A percentile compares a stretch with the other conserved stretches of the same genome.
These are phyloP conservation scores for Tenebrio molitor DNA, from an alignment of 1,140 invertebrate genomes.

Conservation along the genomic window DNA sequence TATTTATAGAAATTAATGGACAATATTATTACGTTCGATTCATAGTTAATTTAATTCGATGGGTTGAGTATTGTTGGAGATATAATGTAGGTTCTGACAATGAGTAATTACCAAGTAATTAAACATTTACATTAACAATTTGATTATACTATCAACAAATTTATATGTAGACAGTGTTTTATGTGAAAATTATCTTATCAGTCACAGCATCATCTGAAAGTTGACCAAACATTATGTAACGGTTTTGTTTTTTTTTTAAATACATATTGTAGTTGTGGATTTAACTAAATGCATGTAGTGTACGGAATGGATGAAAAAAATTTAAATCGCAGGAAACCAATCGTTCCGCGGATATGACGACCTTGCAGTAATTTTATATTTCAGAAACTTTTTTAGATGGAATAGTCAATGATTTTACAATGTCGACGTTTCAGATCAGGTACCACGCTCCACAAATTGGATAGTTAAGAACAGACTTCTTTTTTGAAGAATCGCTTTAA, in stretches of 20 bases:
- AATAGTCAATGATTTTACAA: slow-evolving; percentile 34
- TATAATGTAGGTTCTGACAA: neutral
- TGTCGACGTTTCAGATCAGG: slow-evolving; percentile 23
- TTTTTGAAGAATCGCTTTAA: too few relatives aligned
- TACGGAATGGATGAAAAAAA: slow-evolving; percentile 2
- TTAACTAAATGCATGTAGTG: too few relatives aligned
- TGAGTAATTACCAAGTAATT: neutral
- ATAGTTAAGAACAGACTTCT: neutral
- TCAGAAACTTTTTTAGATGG: slow-evolving; percentile 28
- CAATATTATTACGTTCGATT: too few relatives aligned
- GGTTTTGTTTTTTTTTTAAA: neutral
- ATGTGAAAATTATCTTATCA: slow-evolving; percentile 17
- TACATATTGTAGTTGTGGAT: neutral
- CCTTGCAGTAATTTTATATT: slow-evolving; percentile 38
- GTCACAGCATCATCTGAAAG: neutral
- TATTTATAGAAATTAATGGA: slow-evolving; percentile 14
- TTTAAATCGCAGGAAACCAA: slow-evolving; percentile 37
- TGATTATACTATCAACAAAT: slow-evolving; percentile 6
- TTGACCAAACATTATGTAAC: slow-evolving; percentile 17
- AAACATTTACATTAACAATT: slow-evolving; percentile 5
- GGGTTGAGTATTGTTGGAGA: too few relatives aligned
- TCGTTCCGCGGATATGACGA: slow-evolving; percentile 33
- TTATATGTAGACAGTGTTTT: slow-evolving; percentile 9
- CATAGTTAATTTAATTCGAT: too few relatives aligned
- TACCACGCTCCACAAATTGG: neutral